Percentiles rank a stretch among this genome's conserved stretches.
These are phyloP conservation scores for Gymnogyps californianus DNA, from an alignment of 2,113 vertebrate genomes.

Conservation along the genomic window DNA sequence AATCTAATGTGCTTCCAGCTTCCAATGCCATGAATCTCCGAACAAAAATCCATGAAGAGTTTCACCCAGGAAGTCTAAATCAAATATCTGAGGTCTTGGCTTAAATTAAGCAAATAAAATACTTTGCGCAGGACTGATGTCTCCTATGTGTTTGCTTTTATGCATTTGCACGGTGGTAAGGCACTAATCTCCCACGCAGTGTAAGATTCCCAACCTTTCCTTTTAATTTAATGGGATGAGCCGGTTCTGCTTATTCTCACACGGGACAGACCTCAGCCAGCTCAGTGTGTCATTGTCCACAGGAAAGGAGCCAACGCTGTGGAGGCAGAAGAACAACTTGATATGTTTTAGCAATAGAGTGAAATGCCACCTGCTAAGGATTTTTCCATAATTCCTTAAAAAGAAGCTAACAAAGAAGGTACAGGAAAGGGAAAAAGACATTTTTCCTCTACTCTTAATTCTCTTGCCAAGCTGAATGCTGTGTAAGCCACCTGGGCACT, in stretches of 20 bases:
- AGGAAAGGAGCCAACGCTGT: not conserved
- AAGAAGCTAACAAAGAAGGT: not conserved
- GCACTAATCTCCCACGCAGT: accelerated
- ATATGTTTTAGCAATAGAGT: not conserved
- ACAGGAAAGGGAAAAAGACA: not conserved
- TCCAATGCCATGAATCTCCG: conserved; percentile 8
- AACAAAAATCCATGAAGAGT: not conserved
- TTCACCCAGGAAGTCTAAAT: conserved; percentile 21
- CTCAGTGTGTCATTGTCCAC: not conserved
- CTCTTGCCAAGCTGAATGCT: not conserved
- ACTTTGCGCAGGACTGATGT: not conserved
- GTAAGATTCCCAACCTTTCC: not conserved
- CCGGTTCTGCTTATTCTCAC: not conserved
- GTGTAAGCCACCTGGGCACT: not conserved
- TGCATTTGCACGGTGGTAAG: not conserved
- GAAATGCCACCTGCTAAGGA: not conserved
- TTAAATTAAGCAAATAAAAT: not conserved
- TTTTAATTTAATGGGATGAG: not conserved
- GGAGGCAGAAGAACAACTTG: not conserved
- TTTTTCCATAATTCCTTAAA: not conserved
- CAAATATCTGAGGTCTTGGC: not conserved
- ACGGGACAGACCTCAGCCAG: not conserved
- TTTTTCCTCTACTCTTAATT: not conserved
- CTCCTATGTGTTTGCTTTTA: not conserved
- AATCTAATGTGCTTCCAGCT: not conserved